Conservation (phyloP, 1,140 invertebrate genomes). For the Lucilia cuprina region DNA sequence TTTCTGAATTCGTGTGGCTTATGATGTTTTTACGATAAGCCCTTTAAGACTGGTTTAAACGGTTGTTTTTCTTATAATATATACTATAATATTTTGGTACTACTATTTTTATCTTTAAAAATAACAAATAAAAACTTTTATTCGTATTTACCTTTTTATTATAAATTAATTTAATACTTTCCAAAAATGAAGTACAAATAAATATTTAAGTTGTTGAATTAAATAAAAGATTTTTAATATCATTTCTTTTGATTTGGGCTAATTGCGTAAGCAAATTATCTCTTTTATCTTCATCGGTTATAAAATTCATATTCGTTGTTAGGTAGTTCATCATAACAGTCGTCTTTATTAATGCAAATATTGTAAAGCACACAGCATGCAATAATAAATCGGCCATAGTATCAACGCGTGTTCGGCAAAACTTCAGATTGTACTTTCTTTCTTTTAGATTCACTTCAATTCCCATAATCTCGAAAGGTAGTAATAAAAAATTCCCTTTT, state of each 20-base stretch:
- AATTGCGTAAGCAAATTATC: neutral
- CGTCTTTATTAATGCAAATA: neutral
- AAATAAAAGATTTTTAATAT: neutral
- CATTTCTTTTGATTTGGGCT: neutral
- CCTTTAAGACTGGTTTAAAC: too few relatives aligned
- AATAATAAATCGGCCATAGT: too few relatives aligned
- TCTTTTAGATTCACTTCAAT: neutral
- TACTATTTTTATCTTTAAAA: too few relatives aligned
- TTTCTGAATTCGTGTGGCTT: too few relatives aligned
- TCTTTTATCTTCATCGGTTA: neutral
- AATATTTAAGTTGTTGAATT: neutral
- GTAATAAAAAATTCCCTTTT: neutral
- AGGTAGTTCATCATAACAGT: neutral
- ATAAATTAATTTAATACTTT: neutral
- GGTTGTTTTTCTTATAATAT: too few relatives aligned
- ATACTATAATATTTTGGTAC: too few relatives aligned
- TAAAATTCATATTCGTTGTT: neutral
- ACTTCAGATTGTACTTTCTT: neutral
- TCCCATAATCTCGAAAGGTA: constrained; percentile 5
- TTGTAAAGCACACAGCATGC: too few relatives aligned
- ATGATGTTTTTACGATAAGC: too few relatives aligned
- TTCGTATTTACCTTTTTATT: too few relatives aligned
- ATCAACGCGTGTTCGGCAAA: neutral
- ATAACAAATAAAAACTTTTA: too few relatives aligned
- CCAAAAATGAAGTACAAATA: neutral